Percentiles rank a stretch among this genome's conserved stretches.
Conservation (phyloP, 2,113 vertebrate genomes). For the Lepus timidus region DNA sequence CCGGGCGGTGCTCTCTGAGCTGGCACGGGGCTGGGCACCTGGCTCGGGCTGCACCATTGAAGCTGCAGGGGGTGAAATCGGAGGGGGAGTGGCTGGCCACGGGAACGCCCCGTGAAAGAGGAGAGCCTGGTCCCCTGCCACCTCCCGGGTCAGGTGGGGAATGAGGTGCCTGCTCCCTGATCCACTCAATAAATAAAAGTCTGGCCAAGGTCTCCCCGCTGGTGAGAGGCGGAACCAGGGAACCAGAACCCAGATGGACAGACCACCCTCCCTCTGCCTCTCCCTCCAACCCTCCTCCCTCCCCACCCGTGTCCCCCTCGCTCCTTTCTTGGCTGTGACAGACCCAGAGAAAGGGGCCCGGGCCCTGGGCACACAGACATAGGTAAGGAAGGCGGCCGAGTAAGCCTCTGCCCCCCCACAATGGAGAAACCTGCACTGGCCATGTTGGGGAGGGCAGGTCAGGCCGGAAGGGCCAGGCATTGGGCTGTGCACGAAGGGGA, state of each 20-base stretch:
- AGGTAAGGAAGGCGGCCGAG: too few relatives aligned
- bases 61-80: background rate
- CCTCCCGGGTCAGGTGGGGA: background rate
- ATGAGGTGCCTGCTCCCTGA: background rate
- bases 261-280: too few relatives aligned
- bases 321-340: background rate
- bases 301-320: background rate
- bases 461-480: background rate
- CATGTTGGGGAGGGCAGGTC: background rate
- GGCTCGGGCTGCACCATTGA: background rate
- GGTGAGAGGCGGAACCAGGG: background rate
- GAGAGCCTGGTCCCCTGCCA: background rate
- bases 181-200: background rate
- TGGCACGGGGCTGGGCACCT: too few relatives aligned
- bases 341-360: background rate
- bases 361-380: too few relatives aligned
- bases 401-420: background rate
- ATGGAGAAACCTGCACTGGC: background rate
- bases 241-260: background rate
- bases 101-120: background rate
- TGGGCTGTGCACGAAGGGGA: accelerated
- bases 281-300: background rate
- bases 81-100: background rate
- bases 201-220: background rate
- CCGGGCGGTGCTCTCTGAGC: accelerated